Conservation (phyloP, 2,797 vertebrate species). For the Astyanax mexicanus region DNA sequence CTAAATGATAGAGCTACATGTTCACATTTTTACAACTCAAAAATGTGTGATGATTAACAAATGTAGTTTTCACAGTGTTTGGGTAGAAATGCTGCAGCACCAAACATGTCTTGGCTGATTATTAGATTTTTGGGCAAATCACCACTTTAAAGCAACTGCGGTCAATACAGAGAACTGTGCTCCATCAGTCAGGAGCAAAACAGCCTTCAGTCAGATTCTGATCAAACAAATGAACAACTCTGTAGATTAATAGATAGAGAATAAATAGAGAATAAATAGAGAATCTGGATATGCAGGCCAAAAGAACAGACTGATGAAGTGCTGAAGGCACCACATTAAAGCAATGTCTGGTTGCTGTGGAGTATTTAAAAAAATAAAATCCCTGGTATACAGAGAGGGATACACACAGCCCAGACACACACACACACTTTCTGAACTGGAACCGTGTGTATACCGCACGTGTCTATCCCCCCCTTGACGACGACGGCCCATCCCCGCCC, state of each 20-base stretch:
- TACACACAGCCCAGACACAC: conserved; percentile 52
- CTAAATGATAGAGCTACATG: too few relatives aligned
- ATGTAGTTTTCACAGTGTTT: too few relatives aligned
- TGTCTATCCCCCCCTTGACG: conserved; percentile 81
- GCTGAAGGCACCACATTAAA: neutral
- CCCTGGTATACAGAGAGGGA: conserved; percentile 61
- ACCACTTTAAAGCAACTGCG: neutral
- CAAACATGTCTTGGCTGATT: neutral
- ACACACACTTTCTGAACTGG: conserved; percentile 20
- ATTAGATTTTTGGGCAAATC: neutral
- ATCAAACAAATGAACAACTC: neutral
- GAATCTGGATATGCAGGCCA: too few relatives aligned
- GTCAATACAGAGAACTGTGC: neutral
- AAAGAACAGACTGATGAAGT: neutral
- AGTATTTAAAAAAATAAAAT: conserved; percentile 53
- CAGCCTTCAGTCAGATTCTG: neutral
- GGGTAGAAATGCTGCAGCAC: neutral
- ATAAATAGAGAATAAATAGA: too few relatives aligned
- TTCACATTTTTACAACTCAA: too few relatives aligned
- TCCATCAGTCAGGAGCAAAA: neutral
- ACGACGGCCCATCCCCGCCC: conserved; percentile 68
- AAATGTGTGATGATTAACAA: too few relatives aligned
- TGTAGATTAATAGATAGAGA: too few relatives aligned
- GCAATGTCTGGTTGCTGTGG: conserved; percentile 55
- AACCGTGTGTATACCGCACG: conserved; percentile 79